A percentile compares a stretch with the other conserved stretches of the same genome.
These are phyloP conservation scores for Trichacis sp. DNA, from an alignment of 2,888 invertebrate species.

Conservation along the genomic window DNA sequence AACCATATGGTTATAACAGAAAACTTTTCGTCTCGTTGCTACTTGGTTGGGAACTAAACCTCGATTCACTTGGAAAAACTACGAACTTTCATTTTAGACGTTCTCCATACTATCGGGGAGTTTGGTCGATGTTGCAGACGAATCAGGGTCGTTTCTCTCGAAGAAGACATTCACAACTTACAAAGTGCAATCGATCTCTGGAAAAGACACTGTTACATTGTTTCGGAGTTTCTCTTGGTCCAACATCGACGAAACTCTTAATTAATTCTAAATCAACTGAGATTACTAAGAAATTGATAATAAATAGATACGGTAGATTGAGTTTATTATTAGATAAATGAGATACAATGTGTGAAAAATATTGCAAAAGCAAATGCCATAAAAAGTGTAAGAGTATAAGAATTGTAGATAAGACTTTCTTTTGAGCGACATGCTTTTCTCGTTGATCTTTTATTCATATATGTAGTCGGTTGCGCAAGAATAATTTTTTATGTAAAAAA, in stretches of 20 bases:
- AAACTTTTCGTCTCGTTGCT: conserved; percentile 2
- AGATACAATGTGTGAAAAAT: too few species aligned
- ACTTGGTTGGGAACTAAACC: conserved; percentile 6
- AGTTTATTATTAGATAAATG: too few species aligned
- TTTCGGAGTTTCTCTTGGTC: neutral
- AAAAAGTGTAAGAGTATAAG: too few species aligned
- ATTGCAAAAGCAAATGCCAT: too few species aligned
- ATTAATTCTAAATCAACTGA: too few species aligned
- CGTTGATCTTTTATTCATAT: too few species aligned
- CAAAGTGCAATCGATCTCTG: conserved; percentile 8
- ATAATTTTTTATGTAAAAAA: too few species aligned
- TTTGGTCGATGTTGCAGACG: conserved; percentile 15
- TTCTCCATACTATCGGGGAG: conserved; percentile 25
- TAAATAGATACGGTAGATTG: too few species aligned
- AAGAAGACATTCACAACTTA: neutral
- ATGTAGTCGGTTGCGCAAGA: too few species aligned
- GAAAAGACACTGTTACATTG: neutral
- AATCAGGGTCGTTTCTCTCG: neutral
- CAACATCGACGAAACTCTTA: neutral
- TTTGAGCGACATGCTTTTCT: too few species aligned
- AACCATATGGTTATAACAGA: neutral
- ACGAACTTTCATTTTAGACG: conserved; percentile 39
- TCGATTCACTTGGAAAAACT: conserved; percentile 2
- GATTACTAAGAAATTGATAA: too few species aligned
- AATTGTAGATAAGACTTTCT: too few species aligned